A percentile compares a stretch with the other conserved stretches of the same genome.
Evolutionary conservation across 2,113 vertebrate species (phyloP).

Genomic region (Aptenodytes patagonicus): DNA sequence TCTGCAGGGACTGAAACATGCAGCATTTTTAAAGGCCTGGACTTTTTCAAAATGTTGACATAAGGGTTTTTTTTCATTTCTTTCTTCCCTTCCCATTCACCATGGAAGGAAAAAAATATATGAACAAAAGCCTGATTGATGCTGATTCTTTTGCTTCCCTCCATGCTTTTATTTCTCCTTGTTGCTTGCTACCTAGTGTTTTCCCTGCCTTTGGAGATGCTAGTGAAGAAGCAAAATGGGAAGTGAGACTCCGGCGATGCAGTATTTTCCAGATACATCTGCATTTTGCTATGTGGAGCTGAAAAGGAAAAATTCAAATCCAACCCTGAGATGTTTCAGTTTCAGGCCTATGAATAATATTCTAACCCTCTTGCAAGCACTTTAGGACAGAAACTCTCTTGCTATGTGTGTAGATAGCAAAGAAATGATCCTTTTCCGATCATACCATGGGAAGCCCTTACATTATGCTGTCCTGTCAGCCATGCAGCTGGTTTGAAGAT

Average conservation of each 20-base stretch:
- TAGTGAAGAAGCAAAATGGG: background rate
- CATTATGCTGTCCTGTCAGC: background rate
- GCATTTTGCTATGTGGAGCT: rapidly evolving
- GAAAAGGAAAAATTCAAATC: background rate
- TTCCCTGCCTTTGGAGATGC: background rate
- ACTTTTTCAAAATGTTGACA: background rate
- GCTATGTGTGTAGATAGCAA: background rate
- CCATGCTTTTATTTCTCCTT: background rate
- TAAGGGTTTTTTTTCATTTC: background rate
- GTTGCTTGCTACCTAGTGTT: background rate
- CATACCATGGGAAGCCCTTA: background rate
- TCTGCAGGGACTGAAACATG: background rate
- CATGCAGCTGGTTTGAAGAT: background rate
- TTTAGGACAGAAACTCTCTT: background rate
- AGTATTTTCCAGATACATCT: background rate
- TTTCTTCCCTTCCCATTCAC: background rate
- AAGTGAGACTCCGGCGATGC: background rate
- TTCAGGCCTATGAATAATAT: background rate
- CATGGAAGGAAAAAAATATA: background rate
- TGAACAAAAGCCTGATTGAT: background rate
- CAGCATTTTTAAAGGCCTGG: background rate
- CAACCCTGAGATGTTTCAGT: background rate
- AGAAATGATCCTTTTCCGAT: background rate
- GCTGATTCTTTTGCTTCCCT: background rate
- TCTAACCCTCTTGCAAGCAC: background rate